Percentiles rank a stretch among this genome's conserved stretches.
Evolutionary conservation across 1,140 invertebrate genomes (phyloP).

Genomic region (Drosophila parvula): DNA sequence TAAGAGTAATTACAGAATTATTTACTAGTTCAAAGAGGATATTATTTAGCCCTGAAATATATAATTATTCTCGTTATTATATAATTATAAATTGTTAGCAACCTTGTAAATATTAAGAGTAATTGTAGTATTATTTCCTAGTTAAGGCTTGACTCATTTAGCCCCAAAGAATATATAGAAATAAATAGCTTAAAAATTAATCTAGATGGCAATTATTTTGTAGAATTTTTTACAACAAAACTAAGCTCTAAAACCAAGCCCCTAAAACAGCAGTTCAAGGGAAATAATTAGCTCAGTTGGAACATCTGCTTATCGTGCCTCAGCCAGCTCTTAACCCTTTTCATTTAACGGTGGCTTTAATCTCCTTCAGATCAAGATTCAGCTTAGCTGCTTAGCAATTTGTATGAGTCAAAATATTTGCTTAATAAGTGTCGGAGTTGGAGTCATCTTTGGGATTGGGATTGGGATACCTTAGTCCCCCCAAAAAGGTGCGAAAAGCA

Average conservation of each 20-base stretch:
- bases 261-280: neutral
- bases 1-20: neutral
- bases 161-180: neutral
- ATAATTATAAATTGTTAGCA: no score
- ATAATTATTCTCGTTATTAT: no score
- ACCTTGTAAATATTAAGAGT: neutral
- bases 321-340: slow-evolving; percentile 18
- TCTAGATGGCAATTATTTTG: neutral
- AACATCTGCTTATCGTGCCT: neutral
- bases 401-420: slow-evolving; percentile 79
- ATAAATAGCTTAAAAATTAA: neutral
- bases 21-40: neutral
- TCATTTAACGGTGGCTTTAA: slow-evolving; percentile 9
- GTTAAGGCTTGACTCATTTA: no score
- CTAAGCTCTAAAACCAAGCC: neutral
- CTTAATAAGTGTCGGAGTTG: slow-evolving; percentile 56
- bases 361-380: slow-evolving; percentile 16
- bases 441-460: neutral
- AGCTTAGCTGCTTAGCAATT: slow-evolving; percentile 52
- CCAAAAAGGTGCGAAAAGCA: slow-evolving; percentile 73
- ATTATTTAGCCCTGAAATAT: no score
- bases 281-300: neutral
- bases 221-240: neutral
- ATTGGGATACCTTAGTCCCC: neutral
- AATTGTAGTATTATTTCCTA: neutral